Percentiles rank a stretch among this genome's conserved stretches.
Evolutionary conservation across 2,797 vertebrate genomes (phyloP).

Genomic region (Cryptoprocta ferox): DNA sequence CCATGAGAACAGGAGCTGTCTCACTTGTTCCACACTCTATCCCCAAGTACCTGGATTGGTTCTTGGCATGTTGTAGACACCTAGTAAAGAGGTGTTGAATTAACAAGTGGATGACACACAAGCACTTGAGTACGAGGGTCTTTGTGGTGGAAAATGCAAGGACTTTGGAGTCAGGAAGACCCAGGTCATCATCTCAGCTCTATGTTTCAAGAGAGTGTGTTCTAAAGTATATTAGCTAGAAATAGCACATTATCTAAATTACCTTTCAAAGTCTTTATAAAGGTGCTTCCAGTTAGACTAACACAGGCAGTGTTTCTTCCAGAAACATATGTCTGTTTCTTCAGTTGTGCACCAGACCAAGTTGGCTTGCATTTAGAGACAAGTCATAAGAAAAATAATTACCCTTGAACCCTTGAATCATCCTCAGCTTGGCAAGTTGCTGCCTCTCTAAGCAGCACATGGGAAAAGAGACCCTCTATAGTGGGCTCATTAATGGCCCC

Average conservation of each 20-base stretch:
- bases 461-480: neutral
- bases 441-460: neutral
- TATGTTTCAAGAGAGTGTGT: neutral
- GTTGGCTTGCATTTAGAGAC: neutral
- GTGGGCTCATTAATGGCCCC: neutral
- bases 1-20: neutral
- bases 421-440: neutral
- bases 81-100: conserved; percentile 33
- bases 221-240: conserved; percentile 35
- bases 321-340: neutral
- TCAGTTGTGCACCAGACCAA: neutral
- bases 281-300: neutral
- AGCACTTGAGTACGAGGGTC: conserved; percentile 5
- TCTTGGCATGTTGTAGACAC: neutral
- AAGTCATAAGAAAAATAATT: neutral
- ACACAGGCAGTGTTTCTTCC: neutral
- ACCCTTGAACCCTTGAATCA: neutral
- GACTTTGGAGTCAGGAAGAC: conserved; percentile 53
- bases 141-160: neutral
- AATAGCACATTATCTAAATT: neutral
- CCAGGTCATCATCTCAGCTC: conserved; percentile 10
- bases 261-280: neutral
- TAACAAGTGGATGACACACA: conserved; percentile 57
- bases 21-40: neutral
- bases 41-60: neutral